Base-by-base conservation (phyloP, 2,888 invertebrate genomes). In the Platycheirus rosarum region DNA sequence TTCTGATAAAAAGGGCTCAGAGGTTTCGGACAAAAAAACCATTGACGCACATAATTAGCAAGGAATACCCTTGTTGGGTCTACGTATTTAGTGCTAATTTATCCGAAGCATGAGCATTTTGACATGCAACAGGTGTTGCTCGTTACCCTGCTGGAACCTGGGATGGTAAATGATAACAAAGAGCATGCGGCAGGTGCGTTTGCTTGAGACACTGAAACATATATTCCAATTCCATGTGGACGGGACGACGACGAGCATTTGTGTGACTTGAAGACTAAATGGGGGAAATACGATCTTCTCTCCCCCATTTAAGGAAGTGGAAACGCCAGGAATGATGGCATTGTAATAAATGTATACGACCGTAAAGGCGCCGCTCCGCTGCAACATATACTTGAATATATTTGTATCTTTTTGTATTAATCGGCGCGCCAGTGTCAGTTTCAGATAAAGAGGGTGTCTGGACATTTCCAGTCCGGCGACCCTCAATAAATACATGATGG, bases 281-380 rank as follows among this genome's bases (percentile, higher is more conserved):
- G 37, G 75, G 69, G 57, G 75, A 65, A 79, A 80, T 62, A 53
- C 70, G 75, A 80, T 75, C 55, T 53, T 26, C 29, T 65, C 70
- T 65, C 75, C 70, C 70, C 80, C 76, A 70, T 80, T 70, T 76
- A 76, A 80, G 80, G 80, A 80, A 82, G 76, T 71, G 66, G 44
- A 60, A 62, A 76, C 53, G 70, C 29, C 76, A 62, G 66, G 62
- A 53, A 76, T 66, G 76, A 82, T 82, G 76, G 29, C 66, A 60
- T 65, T 71, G 66, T 71, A 66, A 71, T 82, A 66, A 82, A 82
- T 70, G 65, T 60, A 71, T 76, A 76, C 66, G 76, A 82, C 53
- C 60, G 66, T 76, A 71, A 75, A 82, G 76, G 80, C 76, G 80
- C 70, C 80, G 76, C 68, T 1, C 29, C 55, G 44, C 20, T 63